phyloP scores from a whole-genome alignment of 2,888 invertebrate genomes.

The Cryptophagus acutangulus region DNA sequence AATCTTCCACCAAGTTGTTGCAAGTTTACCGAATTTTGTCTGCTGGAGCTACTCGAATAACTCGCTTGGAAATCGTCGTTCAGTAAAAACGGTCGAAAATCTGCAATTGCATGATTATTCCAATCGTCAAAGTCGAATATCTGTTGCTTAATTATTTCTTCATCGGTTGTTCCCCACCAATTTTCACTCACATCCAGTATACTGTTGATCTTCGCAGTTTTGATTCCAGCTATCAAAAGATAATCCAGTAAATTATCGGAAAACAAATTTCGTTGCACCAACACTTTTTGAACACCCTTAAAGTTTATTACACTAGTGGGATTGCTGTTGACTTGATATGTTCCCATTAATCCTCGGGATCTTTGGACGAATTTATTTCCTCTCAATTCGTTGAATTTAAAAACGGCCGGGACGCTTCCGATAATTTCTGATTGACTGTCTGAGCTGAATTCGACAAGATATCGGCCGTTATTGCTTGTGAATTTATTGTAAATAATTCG shows the following conservation, averaged over 20 bases:
- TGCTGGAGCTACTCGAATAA: slow-evolving; percentile 64
- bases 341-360: slow-evolving; percentile 38
- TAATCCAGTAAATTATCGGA: slow-evolving; percentile 79
- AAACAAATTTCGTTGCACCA: slow-evolving; percentile 84
- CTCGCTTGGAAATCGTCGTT: slow-evolving; percentile 73
- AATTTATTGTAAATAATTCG: slow-evolving; percentile 76
- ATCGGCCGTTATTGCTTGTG: slow-evolving; percentile 72
- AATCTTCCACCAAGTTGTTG: slow-evolving; percentile 75
- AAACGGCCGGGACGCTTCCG: slow-evolving; percentile 75
- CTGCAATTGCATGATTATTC: slow-evolving; percentile 95
- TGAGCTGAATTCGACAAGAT: slow-evolving; percentile 80
- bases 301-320: slow-evolving; percentile 86
- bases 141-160: slow-evolving; percentile 67
- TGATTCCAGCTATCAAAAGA: slow-evolving; percentile 86
- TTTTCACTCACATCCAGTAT: slow-evolving; percentile 85
- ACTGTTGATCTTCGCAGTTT: slow-evolving; percentile 83
- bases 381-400: slow-evolving; percentile 72
- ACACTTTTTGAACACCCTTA: slow-evolving; percentile 91
- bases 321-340: slow-evolving; percentile 45
- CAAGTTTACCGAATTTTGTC: slow-evolving; percentile 54
- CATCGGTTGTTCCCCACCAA: slow-evolving; percentile 89
- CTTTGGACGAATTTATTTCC: slow-evolving; percentile 56
- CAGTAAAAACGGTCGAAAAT: slow-evolving; percentile 81
- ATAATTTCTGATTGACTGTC: slow-evolving; percentile 92
- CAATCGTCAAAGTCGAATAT: slow-evolving; percentile 99